Conservation (phyloP, 2,888 invertebrate species). For the Aelia acuminata region DNA sequence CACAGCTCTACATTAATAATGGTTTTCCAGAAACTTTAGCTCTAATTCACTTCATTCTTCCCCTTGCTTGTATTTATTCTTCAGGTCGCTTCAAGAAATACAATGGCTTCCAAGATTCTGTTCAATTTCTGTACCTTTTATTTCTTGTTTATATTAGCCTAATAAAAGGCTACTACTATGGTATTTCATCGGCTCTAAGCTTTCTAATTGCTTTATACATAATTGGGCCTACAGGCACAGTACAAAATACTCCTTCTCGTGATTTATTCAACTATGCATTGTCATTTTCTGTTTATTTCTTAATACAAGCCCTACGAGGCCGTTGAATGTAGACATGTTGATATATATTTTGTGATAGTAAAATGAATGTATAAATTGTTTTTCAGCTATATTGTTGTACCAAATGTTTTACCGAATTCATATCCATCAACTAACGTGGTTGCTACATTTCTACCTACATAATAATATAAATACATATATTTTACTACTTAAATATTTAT, state of each 20-base stretch:
- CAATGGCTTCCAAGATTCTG: constrained; percentile 59
- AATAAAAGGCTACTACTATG: constrained; percentile 64
- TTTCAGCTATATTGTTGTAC: constrained; percentile 34
- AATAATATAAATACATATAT: constrained; percentile 31
- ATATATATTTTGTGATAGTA: neutral
- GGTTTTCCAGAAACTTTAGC: constrained; percentile 62
- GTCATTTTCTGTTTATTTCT: constrained; percentile 66
- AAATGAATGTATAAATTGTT: neutral
- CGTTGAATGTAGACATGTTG: constrained; percentile 22
- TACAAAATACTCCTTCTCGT: constrained; percentile 65
- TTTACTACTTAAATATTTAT: constrained; percentile 22
- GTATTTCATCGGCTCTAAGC: constrained; percentile 65
- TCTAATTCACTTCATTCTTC: constrained; percentile 61
- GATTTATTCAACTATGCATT: constrained; percentile 65
- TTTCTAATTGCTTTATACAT: constrained; percentile 65
- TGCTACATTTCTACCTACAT: constrained; percentile 28
- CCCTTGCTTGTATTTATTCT: constrained; percentile 56
- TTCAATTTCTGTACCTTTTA: constrained; percentile 62
- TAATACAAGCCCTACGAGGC: constrained; percentile 64
- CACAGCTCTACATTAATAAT: constrained; percentile 64
- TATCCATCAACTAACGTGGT: constrained; percentile 45
- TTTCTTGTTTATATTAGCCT: constrained; percentile 65
- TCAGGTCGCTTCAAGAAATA: constrained; percentile 53
- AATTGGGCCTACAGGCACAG: constrained; percentile 65
- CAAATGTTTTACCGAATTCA: constrained; percentile 33